A percentile compares a stretch with the other conserved stretches of the same genome.
Conservation (phyloP, 2,888 invertebrate genomes). For the Cataglyphis albicans region DNA sequence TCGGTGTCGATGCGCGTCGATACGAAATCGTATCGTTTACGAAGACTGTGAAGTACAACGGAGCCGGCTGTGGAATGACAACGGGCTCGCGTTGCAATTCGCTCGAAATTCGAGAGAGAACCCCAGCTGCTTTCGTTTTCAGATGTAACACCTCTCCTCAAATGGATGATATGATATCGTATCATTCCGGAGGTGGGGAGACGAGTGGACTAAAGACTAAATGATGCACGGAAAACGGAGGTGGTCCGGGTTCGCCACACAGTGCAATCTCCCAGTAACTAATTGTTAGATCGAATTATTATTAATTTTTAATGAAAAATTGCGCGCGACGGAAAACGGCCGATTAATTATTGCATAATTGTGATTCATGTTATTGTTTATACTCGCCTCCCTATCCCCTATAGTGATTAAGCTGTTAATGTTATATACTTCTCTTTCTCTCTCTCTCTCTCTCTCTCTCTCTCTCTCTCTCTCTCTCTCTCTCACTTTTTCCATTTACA, state of each 20-base stretch:
- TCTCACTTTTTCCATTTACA: slow-evolving; percentile 81
- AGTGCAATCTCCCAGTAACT: slow-evolving; percentile 85
- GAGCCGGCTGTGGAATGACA: slow-evolving; percentile 42
- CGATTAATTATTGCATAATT: slow-evolving; percentile 83
- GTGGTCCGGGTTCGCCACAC: slow-evolving; percentile 76
- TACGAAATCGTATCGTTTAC: slow-evolving; percentile 69
- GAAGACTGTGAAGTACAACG: slow-evolving; percentile 72
- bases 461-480: slow-evolving; percentile 79
- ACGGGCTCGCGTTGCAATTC: slow-evolving; percentile 70
- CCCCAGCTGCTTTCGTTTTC: slow-evolving; percentile 72
- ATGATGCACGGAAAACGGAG: slow-evolving; percentile 63
- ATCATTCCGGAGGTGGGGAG: slow-evolving; percentile 35
- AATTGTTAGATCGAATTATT: slow-evolving; percentile 84
- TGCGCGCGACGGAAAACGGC: slow-evolving; percentile 72
- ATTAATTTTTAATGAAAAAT: slow-evolving; percentile 80
- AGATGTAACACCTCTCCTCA: slow-evolving; percentile 46
- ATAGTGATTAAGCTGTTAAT: slow-evolving; percentile 85
- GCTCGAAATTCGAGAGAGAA: slow-evolving; percentile 79
- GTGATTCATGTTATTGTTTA: slow-evolving; percentile 86
- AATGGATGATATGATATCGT: slow-evolving; percentile 27
- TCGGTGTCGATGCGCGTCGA: slow-evolving; percentile 72
- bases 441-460: slow-evolving; percentile 78
- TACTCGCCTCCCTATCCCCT: slow-evolving; percentile 77
- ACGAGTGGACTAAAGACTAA: slow-evolving; percentile 21
- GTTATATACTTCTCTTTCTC: slow-evolving; percentile 82